Evolutionary conservation across 2,797 vertebrate genomes (phyloP), one percentile per base, ranked within the genome.

Genomic region (Poecilia picta): DNA sequence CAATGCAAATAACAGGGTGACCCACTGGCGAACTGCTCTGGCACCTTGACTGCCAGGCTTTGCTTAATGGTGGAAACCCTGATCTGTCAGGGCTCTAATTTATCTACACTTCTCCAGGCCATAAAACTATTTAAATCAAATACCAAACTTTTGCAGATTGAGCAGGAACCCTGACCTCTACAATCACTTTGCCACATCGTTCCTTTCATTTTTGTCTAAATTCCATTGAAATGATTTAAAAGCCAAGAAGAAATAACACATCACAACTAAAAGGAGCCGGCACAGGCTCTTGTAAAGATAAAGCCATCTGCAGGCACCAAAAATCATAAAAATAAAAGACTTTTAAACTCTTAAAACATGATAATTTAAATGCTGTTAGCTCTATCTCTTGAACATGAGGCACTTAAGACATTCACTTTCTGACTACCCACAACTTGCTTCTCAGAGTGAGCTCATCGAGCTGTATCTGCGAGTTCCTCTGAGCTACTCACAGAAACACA

Each of bases 351-450:
- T 80, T 76, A 85, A 73, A 55, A 53, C 16, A 25, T 73, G 77
- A 55, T 43, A 25, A 77, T 81, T 66, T 75, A 81, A 33, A 71
- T 80, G 4, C 70, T 25, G 76, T 53, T 76, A 23, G 77, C 73
- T 77, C 59, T 25, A 72, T 80, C 46, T 59, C 13, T 68, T 64
- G 85, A 79, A 88, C 82, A 72, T 83, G 72, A 73, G 71, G 49
- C 64, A 73, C 33, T 16, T 81, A 46, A 77, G 79, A 57, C 75
- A 41, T 72, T 86, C 62, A 84, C 8, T 5, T 74, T 82, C 72
- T 36, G 62, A 16, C 68, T 49, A 8, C 45, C 64, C 75, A 72
- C 16, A 36, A 80, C 28, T 78, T 55, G 74, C 72, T 31, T 81
- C 76, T 83, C 83, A 46, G 46, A 76, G 76, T 80, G 83, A 15